Conservation (phyloP, 2,888 invertebrate genomes). For the Tenthredo amoena region DNA sequence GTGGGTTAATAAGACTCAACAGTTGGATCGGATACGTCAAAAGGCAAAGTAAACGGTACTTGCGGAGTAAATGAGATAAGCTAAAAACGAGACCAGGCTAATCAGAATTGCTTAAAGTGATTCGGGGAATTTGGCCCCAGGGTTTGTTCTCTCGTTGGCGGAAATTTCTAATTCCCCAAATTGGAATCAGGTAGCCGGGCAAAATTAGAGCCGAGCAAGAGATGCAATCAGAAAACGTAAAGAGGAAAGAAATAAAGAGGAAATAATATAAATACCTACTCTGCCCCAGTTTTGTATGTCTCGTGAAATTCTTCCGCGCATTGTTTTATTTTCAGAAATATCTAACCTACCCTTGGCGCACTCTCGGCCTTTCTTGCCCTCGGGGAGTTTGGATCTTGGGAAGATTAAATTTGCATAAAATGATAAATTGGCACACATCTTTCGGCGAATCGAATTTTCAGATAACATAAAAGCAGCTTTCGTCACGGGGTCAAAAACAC, state of each 20-base stretch:
- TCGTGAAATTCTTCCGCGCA: background rate
- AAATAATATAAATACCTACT: background rate
- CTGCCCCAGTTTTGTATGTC: background rate
- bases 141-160: background rate
- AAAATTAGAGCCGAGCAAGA: background rate
- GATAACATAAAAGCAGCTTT: slow-evolving; percentile 49
- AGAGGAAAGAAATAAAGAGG: background rate
- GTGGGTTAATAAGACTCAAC: slow-evolving; percentile 42
- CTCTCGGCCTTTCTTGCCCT: slow-evolving; percentile 21
- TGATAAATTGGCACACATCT: slow-evolving; percentile 45
- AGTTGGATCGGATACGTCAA: slow-evolving; percentile 34
- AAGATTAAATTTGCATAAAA: slow-evolving; percentile 49
- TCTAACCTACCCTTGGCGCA: slow-evolving; percentile 35
- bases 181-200: background rate
- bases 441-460: slow-evolving; percentile 44
- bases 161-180: background rate
- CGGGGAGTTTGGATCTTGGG: slow-evolving; percentile 7
- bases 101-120: slow-evolving; percentile 27
- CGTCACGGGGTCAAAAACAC: slow-evolving; percentile 27
- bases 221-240: background rate
- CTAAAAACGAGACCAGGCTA: slow-evolving; percentile 32
- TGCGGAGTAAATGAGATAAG: slow-evolving; percentile 35
- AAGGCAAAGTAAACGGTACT: slow-evolving; percentile 26
- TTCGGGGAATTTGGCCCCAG: background rate
- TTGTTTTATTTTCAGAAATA: slow-evolving; percentile 27